Percentiles rank a stretch among this genome's conserved stretches.
Conservation (phyloP, 2,797 vertebrate genomes). For the Acanthiza pusilla region DNA sequence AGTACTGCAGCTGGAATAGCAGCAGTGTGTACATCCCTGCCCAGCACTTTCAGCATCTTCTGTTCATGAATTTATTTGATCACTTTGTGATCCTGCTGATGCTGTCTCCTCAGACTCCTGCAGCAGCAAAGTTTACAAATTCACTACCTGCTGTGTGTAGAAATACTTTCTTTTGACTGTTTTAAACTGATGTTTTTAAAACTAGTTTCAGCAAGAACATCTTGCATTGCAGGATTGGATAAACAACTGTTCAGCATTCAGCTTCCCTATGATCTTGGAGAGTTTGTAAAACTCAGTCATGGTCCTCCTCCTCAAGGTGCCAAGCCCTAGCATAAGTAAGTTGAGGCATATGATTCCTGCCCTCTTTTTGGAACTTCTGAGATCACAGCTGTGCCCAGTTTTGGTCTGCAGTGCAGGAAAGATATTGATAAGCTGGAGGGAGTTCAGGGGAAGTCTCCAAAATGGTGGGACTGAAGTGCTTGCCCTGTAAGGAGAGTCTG, state of each 20-base stretch:
- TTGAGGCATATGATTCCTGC: neutral
- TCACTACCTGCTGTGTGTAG: neutral
- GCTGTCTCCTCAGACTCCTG: neutral
- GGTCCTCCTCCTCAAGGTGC: neutral
- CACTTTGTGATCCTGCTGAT: neutral
- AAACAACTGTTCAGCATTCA: neutral
- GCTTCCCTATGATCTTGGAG: neutral
- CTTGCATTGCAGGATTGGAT: neutral
- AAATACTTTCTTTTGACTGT: neutral
- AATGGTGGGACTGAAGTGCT: rapidly evolving
- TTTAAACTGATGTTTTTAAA: neutral
- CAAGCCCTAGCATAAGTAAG: neutral
- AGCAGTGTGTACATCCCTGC: neutral
- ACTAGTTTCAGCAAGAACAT: neutral
- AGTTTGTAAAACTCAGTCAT: neutral
- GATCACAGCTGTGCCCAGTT: neutral
- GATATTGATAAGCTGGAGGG: neutral
- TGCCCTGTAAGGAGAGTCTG: neutral
- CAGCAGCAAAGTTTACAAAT: neutral
- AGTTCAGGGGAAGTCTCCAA: neutral
- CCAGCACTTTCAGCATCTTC: neutral
- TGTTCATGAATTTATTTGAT: neutral
- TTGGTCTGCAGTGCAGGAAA: neutral
- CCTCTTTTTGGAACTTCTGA: neutral
- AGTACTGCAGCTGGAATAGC: neutral